Base-by-base conservation (phyloP, 2,113 vertebrate species). In the Atlantisia rogersi region DNA sequence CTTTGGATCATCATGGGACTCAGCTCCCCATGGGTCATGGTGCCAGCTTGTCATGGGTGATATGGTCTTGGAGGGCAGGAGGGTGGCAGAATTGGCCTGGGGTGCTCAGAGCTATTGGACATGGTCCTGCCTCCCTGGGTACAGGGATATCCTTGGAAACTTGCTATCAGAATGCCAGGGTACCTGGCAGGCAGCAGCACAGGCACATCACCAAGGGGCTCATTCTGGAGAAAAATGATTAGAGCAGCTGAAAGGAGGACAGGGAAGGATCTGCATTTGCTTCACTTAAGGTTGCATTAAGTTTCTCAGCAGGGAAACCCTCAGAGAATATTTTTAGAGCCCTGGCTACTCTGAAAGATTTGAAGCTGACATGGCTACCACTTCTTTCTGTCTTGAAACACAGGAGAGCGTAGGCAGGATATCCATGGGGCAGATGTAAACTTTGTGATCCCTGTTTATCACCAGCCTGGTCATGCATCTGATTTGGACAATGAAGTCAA, bases 101-200 rank as follows among this genome's bases (percentile, higher is more conserved):
- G 5, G 8, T 82, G 29, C 32, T 39, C 6, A 2, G 3, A 2
- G 28, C 19, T 77, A 6, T 31, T 0, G 0, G 40, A 42, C 3
- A 10, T 19, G 16, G 21, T 80, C 18, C 44, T 76, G 24, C 9
- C n/a, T 58, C 9, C 50, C 28, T 48, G 21, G 35, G 18, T 24
- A 44, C 0, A 0, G n/a, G 5, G 24, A 39, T 12, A 44, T 44
- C 37, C 76, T 77, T 80, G 68, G 50, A 88, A 93, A 83, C 14
- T 31, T 63, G 18, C 29, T 62, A 7, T 26, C 40, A 40, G 9
- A 2, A 0, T 62, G 35, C 29, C 59, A 58, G 25, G 11, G 12
- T 52, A 37, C 9, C 25, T 35, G 59, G 8, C 37, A 92, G 21
- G 70, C 22, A 35, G 52, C 56, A 91, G 67, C 80, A 70, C 5